Evolutionary conservation across 1,140 invertebrate genomes (phyloP), one percentile per base, ranked within the genome.

Genomic region (Sitophilus oryzae): DNA sequence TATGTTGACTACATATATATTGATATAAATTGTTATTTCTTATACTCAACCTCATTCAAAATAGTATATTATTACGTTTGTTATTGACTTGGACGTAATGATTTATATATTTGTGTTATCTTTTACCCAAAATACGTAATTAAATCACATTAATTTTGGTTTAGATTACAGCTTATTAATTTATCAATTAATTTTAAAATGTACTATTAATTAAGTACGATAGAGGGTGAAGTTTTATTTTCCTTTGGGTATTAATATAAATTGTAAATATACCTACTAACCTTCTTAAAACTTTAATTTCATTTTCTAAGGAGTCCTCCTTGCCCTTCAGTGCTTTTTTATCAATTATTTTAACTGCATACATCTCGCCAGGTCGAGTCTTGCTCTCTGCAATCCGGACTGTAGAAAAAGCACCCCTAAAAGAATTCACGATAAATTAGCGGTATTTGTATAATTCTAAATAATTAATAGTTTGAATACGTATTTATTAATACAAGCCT

Each of bases 281-380:
- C 89, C 92, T 93, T 77, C 93, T 79, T 25, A 98, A 76, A n/a
- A 98, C 95, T 76, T 90, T 88, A 65, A 99, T 98, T 83, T 99
- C 96, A 80, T 99, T 99, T 73, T 98, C 94, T 69, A 99, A 76
- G 1, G 96, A 96, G 74, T 99, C 96, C 73, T 99, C 96, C 75
- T 99, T 99, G 20, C 96, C 96, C 75, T 96, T 96, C 9, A 99
- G 76, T 3, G 94, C 95, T 73, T 96, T 96, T 71, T 98, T 97
- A 77, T 99, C 94, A 67, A 99, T 99, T 69, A 98, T 98, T 81
- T 99, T 99, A 50, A 98, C 92, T 8, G 96, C 96, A 74, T 87
- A 93, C 80, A 96, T 84, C 71, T 89, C 83, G 15, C 91, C 91
- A 1, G 86, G 82, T 62, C 85, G 83, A 57, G 92, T 89, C 75